Conservation (phyloP, 2,113 vertebrate species). For the Silurus glanis region DNA sequence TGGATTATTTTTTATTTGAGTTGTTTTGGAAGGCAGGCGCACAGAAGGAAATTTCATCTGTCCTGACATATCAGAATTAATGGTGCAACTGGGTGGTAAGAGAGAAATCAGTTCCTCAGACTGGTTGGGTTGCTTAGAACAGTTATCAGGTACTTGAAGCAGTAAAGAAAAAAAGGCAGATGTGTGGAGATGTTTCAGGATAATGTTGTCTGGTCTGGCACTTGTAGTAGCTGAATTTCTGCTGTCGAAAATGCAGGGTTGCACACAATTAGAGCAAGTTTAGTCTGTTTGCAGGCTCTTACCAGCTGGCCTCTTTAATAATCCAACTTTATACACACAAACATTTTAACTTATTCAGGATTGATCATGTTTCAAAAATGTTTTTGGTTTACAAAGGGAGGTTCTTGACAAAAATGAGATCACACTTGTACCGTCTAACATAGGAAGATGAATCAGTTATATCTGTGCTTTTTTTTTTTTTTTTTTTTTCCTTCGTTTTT, state of each 20-base stretch:
- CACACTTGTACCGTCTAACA: conserved; percentile 16
- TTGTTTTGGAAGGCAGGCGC: conserved; percentile 62
- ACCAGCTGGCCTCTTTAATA: conserved; percentile 73
- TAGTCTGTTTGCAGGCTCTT: conserved; percentile 70
- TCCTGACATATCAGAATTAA: conserved; percentile 80
- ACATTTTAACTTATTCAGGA: conserved; percentile 38
- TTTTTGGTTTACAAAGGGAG: conserved; percentile 36
- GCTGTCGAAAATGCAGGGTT: conserved; percentile 76
- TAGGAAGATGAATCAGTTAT: conserved; percentile 30
- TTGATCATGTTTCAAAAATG: conserved; percentile 23
- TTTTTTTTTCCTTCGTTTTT: conserved; percentile 3
- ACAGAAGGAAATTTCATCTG: conserved; percentile 67
- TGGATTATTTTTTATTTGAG: conserved; percentile 67
- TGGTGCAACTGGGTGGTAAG: conserved; percentile 50
- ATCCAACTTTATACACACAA: conserved; percentile 72
- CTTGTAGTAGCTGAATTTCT: conserved; percentile 79
- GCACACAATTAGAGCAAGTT: conserved; percentile 69
- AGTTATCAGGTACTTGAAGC: conserved; percentile 88
- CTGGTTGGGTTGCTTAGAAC: conserved; percentile 62
- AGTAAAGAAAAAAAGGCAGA: conserved; percentile 67
- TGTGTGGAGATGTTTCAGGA: conserved; percentile 62
- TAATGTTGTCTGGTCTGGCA: conserved; percentile 79
- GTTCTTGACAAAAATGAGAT: conserved; percentile 30
- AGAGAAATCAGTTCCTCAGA: conserved; percentile 51
- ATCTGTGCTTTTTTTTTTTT: not conserved